Evolutionary conservation across 1,140 invertebrate species (phyloP), one percentile per base, ranked within the genome.

Genomic region (Cydia pomonella): DNA sequence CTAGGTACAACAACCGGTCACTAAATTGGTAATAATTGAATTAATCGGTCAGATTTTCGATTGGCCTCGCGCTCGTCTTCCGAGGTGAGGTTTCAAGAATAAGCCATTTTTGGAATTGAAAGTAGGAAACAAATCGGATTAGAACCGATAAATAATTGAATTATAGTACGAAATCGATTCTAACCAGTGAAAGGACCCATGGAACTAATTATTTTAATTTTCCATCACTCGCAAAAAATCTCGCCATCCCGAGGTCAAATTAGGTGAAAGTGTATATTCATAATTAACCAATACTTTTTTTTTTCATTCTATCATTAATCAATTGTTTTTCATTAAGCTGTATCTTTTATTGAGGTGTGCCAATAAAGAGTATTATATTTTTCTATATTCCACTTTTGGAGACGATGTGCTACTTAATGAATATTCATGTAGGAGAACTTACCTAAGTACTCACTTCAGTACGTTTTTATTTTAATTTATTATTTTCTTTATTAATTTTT

Each of bases 11-110:
- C 29, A 38, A 18, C 27, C 10, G 33, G 16, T 69, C 27, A 33
- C 64, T 18, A 33, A 69, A 69, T 69, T 69, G 27, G 29, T 44
- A 12, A 69, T 33, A 69, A 69, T 69, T 69, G 29, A 69, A 33
- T 69, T 41, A 69, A 69, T 69, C 29, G 64, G 64, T 21, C 9
- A 12, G 29, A 69, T 50, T 50, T 50, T 29, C 18, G 18, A 66
- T 66, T 66, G 12, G 25, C 16, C 12, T 12, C n/a, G 63, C 63
- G 13, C 13, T 66, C 25, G 9, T 63, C 47, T 50, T 50, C 47
- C n/a, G 47, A n/a, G 0, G 16, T 7, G 50, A 53, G 9, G 53
- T 59, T 59, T 59, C 6, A 53, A 7, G 53, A 23, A 21, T 1
- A 59, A 23, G 53, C 21, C 9, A 23, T 18, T 3, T 59, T 59